Evolutionary conservation across 2,113 vertebrate genomes (phyloP), one percentile per base, ranked within the genome.

Genomic region (Litocranius walleri): DNA sequence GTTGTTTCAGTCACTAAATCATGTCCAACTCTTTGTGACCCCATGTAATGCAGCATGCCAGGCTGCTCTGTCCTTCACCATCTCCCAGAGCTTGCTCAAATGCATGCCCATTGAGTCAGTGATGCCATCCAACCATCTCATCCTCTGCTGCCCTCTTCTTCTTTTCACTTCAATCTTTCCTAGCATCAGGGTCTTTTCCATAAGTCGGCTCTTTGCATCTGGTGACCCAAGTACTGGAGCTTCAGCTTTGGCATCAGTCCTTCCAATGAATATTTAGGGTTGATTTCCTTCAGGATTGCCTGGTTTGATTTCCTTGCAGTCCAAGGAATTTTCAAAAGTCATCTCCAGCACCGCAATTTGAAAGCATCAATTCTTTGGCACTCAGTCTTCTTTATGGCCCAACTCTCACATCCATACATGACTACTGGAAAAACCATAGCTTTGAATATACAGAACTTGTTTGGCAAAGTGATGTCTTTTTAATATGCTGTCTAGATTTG

Each of bases 201-300:
- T 17, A 36, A 71, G n/a, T 36, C 0, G 0, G 64, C n/a, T 36
- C 8, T 36, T 71, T 71, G 9, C n/a, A 21, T 71, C 64, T 11
- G 9, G n/a, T 11, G 17, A 71, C 64, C 17, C 36, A 36, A 36
- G 64, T 71, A 71, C n/a, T 36, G 64, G n/a, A 36, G 64, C n/a
- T 71, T 71, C n/a, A 71, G 64, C 64, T 71, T 71, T 5, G 7
- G 64, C 64, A 71, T 71, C 2, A 71, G 17, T 71, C 64, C n/a
- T 36, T 71, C 17, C 4, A 36, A 23, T 36, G n/a, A 36, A 36
- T 21, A 23, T 36, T 71, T 36, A 36, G 9, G n/a, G 17, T 71
- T 71, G n/a, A 71, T 36, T 11, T 71, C n/a, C 64, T 71, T 71
- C 64, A 36, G 17, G n/a, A 71, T 71, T 71, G n/a, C 11, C 64